Conservation (phyloP, 2,113 vertebrate genomes). For the Ondatra zibethicus region DNA sequence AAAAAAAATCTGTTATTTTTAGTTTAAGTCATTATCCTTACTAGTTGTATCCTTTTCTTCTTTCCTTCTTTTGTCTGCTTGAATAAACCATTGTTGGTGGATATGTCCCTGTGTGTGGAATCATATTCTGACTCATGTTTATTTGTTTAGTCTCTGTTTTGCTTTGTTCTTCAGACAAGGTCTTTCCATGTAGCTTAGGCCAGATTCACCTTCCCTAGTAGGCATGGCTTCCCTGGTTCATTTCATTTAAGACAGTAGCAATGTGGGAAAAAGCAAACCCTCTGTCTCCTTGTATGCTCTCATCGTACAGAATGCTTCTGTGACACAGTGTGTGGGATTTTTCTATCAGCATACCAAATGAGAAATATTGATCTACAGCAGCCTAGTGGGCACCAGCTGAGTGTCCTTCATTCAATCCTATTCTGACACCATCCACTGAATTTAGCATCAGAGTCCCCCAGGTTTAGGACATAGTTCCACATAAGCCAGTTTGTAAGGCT, state of each 20-base stretch:
- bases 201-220: background rate
- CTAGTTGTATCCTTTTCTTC: background rate
- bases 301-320: background rate
- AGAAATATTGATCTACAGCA: background rate
- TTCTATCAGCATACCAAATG: background rate
- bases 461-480: background rate
- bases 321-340: background rate
- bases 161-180: background rate
- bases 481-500: background rate
- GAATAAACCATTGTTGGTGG: background rate
- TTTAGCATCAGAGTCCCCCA: background rate
- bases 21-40: background rate
- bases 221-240: background rate
- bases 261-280: background rate
- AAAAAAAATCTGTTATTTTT: background rate
- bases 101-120: accelerated
- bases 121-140: background rate
- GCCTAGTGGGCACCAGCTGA: too few relatives aligned
- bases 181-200: background rate
- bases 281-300: background rate
- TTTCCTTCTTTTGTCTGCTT: background rate
- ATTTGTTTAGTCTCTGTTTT: background rate
- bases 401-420: background rate
- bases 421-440: background rate
- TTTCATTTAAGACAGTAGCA: background rate